Percentiles rank a stretch among this genome's conserved stretches.
phyloP scores from a whole-genome alignment of 1,140 invertebrate genomes.

The Lepidurus packardi region DNA sequence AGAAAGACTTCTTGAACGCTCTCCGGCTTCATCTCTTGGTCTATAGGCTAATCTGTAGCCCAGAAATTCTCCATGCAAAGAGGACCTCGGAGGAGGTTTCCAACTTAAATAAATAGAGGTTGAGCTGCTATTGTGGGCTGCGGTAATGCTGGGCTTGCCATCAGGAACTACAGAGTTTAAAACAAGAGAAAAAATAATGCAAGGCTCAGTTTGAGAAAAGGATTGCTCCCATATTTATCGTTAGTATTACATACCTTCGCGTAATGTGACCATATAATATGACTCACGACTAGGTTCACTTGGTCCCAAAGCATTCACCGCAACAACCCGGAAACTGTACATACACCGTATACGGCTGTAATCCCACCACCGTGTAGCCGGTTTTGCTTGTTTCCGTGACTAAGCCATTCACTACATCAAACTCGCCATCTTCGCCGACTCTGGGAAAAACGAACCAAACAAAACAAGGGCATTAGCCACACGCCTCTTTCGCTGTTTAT shows the following conservation, averaged over 20 bases:
- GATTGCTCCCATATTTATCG: no score
- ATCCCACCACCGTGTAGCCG: slow-evolving; percentile 55
- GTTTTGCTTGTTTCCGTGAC: slow-evolving; percentile 60
- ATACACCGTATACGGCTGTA: slow-evolving; percentile 65
- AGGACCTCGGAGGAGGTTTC: slow-evolving; percentile 59
- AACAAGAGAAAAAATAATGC: not conserved
- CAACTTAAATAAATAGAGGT: slow-evolving; percentile 64
- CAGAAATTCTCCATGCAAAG: slow-evolving; percentile 70
- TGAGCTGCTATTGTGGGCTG: slow-evolving; percentile 63
- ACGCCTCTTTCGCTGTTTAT: no score
- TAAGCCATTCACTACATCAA: slow-evolving; percentile 57
- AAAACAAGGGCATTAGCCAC: not conserved
- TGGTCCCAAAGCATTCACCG: slow-evolving; percentile 61
- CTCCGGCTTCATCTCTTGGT: slow-evolving; percentile 50
- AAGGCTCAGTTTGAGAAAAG: not conserved
- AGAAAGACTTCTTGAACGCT: slow-evolving; percentile 62
- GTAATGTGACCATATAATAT: slow-evolving; percentile 67
- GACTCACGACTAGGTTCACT: slow-evolving; percentile 64
- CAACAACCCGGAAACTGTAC: slow-evolving; percentile 67
- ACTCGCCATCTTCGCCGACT: slow-evolving; percentile 59
- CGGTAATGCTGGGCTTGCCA: slow-evolving; percentile 63
- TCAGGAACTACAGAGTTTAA: slow-evolving; percentile 55
- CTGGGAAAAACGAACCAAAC: slow-evolving; percentile 48
- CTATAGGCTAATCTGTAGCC: slow-evolving; percentile 65
- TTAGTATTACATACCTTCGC: slow-evolving; percentile 57